These are phyloP conservation scores for Neopipo cinnamomea DNA, from an alignment of 2,113 vertebrate genomes.

Conservation along the genomic window DNA sequence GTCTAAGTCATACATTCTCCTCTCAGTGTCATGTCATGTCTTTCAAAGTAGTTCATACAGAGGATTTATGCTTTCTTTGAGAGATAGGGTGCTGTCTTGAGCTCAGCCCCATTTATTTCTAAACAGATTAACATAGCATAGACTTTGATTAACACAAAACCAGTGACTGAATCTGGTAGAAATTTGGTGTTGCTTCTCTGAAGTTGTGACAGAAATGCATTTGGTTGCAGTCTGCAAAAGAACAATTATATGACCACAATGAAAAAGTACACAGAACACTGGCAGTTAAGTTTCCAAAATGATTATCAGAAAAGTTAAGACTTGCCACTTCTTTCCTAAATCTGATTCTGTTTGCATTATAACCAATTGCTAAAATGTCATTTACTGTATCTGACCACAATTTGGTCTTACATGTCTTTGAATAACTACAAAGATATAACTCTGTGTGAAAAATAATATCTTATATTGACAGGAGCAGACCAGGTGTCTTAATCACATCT, in stretches of 20 bases:
- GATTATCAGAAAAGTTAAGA: neutral
- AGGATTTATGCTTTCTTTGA: neutral
- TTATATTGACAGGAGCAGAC: neutral
- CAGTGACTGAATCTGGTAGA: constrained; percentile 1
- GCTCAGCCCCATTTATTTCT: neutral
- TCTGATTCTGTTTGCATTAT: neutral
- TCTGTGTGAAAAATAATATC: neutral
- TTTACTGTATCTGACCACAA: neutral
- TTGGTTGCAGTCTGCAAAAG: neutral
- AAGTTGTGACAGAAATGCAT: neutral
- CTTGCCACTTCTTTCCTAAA: neutral
- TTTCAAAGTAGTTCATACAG: neutral
- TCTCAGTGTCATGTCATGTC: neutral
- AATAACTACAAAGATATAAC: neutral
- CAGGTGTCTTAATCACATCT: neutral
- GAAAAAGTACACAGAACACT: neutral
- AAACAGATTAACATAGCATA: neutral
- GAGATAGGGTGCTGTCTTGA: neutral
- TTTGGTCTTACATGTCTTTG: neutral
- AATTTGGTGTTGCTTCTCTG: neutral
- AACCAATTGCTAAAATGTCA: neutral
- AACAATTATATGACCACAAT: neutral
- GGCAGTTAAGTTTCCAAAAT: neutral
- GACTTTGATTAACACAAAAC: neutral
- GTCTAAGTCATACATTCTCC: neutral